Evolutionary conservation across 2,113 vertebrate species (phyloP), one percentile per base, ranked within the genome.

Genomic region (Barnardius zonarius): DNA sequence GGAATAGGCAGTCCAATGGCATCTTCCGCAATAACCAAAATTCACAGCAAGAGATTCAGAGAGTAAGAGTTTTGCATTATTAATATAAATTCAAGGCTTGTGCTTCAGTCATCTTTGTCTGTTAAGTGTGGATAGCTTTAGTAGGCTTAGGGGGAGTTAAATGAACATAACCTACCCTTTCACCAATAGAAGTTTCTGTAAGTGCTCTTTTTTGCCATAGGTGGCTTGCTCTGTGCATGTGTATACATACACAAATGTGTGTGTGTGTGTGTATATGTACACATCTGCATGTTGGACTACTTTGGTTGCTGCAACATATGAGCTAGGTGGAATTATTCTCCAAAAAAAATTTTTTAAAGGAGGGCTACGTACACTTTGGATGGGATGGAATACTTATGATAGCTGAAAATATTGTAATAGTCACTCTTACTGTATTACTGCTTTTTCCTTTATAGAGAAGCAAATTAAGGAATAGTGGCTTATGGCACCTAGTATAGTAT

Each of bases 1-100:
- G 99, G 99, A 64, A 99, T 99, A 61, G 99, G 99, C 49, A 99
- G 99, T 94, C 99, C 99, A 27, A 99, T 99, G 99, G 99, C 99
- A 35, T 98, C 99, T 19, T 99, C 99, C 16, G 98, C 99, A 90
- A 99, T 99, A 97, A 99, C 99, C 91, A 99, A 99, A 98, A 99
- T 99, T 93, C 99, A 99, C 98, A 99, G 99, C 98, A 98, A 99
- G 59, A 98, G 99, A 91, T 99, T 99, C 96, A 98, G 99, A 99
- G 99, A 99, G 99, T 99, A 97, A 99, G 99, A 95, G 16, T 72
- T 75, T 30, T 86, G 30, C 39, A 17, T 66, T 87, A 43, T 52
- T 62, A 30, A 41, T 39, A 31, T 8, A 35, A 75, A 72, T 62
- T 82, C 15, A 46, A n/a, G 48, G 35, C 44, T 79, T 91, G 30